phyloP scores from a whole-genome alignment of 2,888 invertebrate species.

The Rhingia rostrata region DNA sequence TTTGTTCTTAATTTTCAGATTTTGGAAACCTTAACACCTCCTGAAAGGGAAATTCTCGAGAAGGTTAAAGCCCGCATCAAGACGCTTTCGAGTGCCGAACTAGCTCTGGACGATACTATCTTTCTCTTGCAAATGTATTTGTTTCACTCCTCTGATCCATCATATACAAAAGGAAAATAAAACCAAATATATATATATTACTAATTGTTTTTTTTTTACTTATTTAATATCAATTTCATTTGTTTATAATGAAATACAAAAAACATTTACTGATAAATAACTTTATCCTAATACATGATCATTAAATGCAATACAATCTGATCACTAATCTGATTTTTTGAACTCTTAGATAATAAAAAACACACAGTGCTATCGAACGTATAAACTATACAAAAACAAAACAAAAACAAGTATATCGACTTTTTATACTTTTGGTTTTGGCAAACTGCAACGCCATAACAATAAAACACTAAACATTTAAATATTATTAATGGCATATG shows the following conservation, averaged over 20 bases:
- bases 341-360: slow-evolving; percentile 31
- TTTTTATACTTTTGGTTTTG: slow-evolving; percentile 52
- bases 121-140: slow-evolving; percentile 92
- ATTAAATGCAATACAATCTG: slow-evolving; percentile 52
- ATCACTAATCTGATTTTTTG: slow-evolving; percentile 17
- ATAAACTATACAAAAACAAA: slow-evolving; percentile 43
- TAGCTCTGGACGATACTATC: slow-evolving; percentile 91
- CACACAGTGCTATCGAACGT: slow-evolving; percentile 71
- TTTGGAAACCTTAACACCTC: slow-evolving; percentile 92
- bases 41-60: slow-evolving; percentile 89
- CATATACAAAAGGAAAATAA: slow-evolving; percentile 63
- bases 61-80: slow-evolving; percentile 90
- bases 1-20: slow-evolving; percentile 75
- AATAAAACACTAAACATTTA: slow-evolving; percentile 45
- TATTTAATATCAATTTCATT: slow-evolving; percentile 28
- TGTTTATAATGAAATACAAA: slow-evolving; percentile 14
- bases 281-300: slow-evolving; percentile 28
- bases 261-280: slow-evolving; percentile 28
- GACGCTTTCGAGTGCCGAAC: slow-evolving; percentile 90
- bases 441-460: slow-evolving; percentile 47
- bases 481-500: slow-evolving; percentile 60
- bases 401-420: slow-evolving; percentile 20
- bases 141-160: slow-evolving; percentile 82
- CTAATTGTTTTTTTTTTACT: slow-evolving; percentile 30
- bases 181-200: background rate